Evolutionary conservation across 2,888 invertebrate genomes (phyloP).

Genomic region (Pseudococcus viburni): DNA sequence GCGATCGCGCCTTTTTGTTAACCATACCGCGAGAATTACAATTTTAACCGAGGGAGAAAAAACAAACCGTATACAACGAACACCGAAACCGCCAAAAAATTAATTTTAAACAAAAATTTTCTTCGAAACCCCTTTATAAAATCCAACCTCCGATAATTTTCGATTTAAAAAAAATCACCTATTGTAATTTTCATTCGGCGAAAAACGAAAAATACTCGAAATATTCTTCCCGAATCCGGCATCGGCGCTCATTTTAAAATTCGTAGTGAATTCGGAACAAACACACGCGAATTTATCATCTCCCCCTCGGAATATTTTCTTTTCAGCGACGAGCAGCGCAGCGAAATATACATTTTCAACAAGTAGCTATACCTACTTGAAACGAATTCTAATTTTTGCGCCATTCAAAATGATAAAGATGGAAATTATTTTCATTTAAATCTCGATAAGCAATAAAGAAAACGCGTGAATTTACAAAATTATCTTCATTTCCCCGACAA

Average conservation of each 20-base stretch:
- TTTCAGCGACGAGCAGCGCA: not conserved
- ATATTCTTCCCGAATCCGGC: not conserved
- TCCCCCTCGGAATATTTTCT: not conserved
- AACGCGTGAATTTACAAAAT: constrained; percentile 33
- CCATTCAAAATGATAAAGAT: constrained; percentile 15
- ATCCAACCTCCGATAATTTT: not conserved
- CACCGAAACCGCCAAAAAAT: not conserved
- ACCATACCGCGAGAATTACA: not conserved
- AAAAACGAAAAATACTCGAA: not conserved
- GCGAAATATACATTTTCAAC: constrained; percentile 8
- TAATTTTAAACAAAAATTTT: not conserved
- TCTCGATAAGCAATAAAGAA: constrained; percentile 35
- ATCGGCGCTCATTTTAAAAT: not conserved
- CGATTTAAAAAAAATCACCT: not conserved
- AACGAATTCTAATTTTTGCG: constrained; percentile 11
- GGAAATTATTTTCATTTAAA: constrained; percentile 31
- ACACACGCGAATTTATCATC: constrained; percentile 13
- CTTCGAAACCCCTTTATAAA: not conserved
- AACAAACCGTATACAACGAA: not conserved
- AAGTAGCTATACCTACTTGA: constrained; percentile 25
- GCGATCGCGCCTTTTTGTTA: not conserved
- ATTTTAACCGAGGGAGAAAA: not conserved
- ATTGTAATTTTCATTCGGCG: not conserved
- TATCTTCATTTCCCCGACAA: constrained; percentile 29
- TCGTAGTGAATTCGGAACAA: not conserved